Evolutionary conservation across 2,113 vertebrate species (phyloP), one percentile per base, ranked within the genome.

Genomic region (Rhinoptilus africanus): DNA sequence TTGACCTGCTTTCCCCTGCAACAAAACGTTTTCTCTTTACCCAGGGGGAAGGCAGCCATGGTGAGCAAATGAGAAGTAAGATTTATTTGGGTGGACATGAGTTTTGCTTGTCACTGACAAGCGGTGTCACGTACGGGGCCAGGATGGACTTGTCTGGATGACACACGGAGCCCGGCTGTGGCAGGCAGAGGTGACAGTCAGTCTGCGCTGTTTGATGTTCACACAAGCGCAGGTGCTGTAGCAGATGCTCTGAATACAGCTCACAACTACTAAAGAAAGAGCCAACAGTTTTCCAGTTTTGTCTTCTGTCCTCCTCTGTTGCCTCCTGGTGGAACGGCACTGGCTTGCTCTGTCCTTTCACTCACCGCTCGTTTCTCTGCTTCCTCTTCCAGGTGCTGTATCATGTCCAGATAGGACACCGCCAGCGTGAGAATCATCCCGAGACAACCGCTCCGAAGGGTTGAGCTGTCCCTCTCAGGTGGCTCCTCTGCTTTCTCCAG

Each of bases 321-420:
- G 15, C 59, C 26, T 50, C 19, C 69, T 53, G 45, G 35, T 48
- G 69, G 57, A 35, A 28, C 1, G 30, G 20, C 17, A 1, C 41
- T 50, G 68, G 9, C 54, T 89, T 15, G 24, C 68, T 74, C 28
- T 80, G 63, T 41, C 37, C 60, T 45, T n/a, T 72, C 48, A 5
- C 69, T 95, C 74, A 91, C 53, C 45, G 67, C 85, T 83, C n/a
- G 0, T 57, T 43, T 57, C 78, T 97, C 74, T 95, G 28, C 54
- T 96, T 94, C 45, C 66, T 57, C 47, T 91, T 84, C 34, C 78
- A 98, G 97, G 96, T 88, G 69, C 94, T 37, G 32, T 95, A 93
- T 39, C 91, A 98, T 97, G 97, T 76, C 82, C 96, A 95, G 82
- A 32, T 92, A 89, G 66, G 78, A 89, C 92, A 83, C 63, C 2